Base-by-base conservation (phyloP, 2,888 invertebrate genomes). In the Hypomecis punctinalis region DNA sequence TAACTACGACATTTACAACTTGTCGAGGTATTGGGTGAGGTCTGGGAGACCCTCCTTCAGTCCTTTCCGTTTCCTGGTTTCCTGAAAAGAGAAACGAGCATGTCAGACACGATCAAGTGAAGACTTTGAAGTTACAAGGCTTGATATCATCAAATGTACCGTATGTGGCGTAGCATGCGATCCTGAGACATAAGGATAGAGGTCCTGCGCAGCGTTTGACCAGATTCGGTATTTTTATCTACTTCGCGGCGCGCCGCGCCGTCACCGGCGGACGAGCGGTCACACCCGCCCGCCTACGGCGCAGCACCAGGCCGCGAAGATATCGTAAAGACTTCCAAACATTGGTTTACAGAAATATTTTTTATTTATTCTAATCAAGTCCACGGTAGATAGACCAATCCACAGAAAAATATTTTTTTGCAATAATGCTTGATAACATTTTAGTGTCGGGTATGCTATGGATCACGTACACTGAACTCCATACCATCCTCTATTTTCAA, bases 31-130 rank as follows among this genome's bases (percentile, higher is more conserved):
- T 94, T 97, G 97, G 85, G 96, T 93, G 85, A 99, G 94, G 87
- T 98, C 97, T 82, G 99, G 99, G 77, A 99, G 95, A 89, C 98
- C 98, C 88, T 99, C 99, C 94, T 99, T 99, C 86, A 99, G 95
- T 92, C 99, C 99, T 95, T 99, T 99, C 93, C 99, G 96, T 94
- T 99, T 99, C 90, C 99, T 97, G 79, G 98, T 99, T 63, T 98
- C 98, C 95, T 96, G 93, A 53, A 93, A 57, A 65, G 5, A 55
- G 6, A 43, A 43, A 36, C 5, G 5, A 23, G 37, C 42, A 42
- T 57, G 13, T 48, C 54, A 59, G 7, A 13, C 5, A 35, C n/a
- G 10, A 51, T 51, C 13, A 47, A 43, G 4, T 49, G 4, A 40
- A 2, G 8, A 46, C 9, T 9, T 9, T 9, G 5, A 13, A 33